Evolutionary conservation across 2,113 vertebrate species (phyloP), one percentile per base, ranked within the genome.

Genomic region (Mirza zaza): DNA sequence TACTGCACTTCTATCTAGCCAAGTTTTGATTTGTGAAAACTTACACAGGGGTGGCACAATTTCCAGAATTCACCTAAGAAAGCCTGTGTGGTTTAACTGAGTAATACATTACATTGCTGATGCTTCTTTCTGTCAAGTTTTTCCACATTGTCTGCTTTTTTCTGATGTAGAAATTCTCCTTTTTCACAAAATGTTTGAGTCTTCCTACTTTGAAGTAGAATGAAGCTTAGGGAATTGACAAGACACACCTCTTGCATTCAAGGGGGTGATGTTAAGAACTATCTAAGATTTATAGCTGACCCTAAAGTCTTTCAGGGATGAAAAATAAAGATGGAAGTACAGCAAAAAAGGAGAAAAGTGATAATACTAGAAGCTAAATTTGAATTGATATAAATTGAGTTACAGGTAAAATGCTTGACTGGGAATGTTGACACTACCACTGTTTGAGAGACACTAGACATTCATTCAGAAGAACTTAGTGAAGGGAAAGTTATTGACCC

Each of bases 11-110:
- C 36, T 18, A 48, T 14, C 6, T 87, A 91, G 65, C 39, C 73
- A 81, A 10, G 10, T 86, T 97, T 95, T 96, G 57, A 70, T 70
- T 18, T 57, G 76, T 42, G 67, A 98, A 91, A 36, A 39, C 6
- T 97, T 71, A 8, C 3, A 92, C 10, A n/a, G 39, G 93, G 21
- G 34, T 75, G 3, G 50, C 55, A 75, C 73, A 1, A 15, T 97
- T 93, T 84, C 59, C 67, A 73, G 86, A 67, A 82, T 61, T 80
- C 39, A 17, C 27, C 65, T 27, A 90, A 6, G 21, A 71, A 21
- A 6, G 48, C 68, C 13, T 50, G 25, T 1, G 39, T 3, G 9
- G 32, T 82, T 79, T 36, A 96, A 18, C 1, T 93, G 86, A 87
- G 29, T 68, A 2, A 81, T 2, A 0, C 27, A 11, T 65, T 87